Evolutionary conservation across 2,888 invertebrate genomes (phyloP).

Genomic region (Apeira syringaria): DNA sequence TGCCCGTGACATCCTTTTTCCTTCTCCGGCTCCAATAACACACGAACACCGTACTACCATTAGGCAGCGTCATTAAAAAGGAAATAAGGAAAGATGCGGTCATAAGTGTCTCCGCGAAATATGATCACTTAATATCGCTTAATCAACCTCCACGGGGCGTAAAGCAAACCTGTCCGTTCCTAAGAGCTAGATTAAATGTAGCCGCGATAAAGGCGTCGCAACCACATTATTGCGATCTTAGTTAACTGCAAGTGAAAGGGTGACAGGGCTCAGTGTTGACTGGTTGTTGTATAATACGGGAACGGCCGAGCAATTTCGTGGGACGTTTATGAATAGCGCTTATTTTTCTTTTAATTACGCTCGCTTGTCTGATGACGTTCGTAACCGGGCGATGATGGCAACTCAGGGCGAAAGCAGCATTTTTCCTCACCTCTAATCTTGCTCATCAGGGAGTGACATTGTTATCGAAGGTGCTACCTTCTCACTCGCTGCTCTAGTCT

Average conservation of each 20-base stretch:
- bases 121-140: conserved; percentile 64
- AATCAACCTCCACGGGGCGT: conserved; percentile 59
- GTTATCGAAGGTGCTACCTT: too few species aligned
- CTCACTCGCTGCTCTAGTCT: too few species aligned
- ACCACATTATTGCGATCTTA: conserved; percentile 49
- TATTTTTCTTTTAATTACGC: conserved; percentile 83
- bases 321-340: conserved; percentile 80
- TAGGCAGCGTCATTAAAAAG: conserved; percentile 51
- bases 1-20: too few species aligned
- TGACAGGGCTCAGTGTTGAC: conserved; percentile 39
- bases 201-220: conserved; percentile 62
- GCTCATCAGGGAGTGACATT: too few species aligned
- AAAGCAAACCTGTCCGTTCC: conserved; percentile 60
- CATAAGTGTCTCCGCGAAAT: conserved; percentile 58
- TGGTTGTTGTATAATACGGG: conserved; percentile 64
- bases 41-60: conserved; percentile 36
- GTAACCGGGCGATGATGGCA: conserved; percentile 28
- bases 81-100: conserved; percentile 39
- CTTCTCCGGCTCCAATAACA: conserved; percentile 23
- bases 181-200: conserved; percentile 79
- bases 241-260: conserved; percentile 26
- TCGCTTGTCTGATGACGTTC: conserved; percentile 57
- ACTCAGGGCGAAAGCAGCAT: too few species aligned
- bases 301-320: conserved; percentile 63
- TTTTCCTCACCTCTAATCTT: too few species aligned